Conservation (phyloP, 1,140 invertebrate genomes). For the Eurosta solidaginis region DNA sequence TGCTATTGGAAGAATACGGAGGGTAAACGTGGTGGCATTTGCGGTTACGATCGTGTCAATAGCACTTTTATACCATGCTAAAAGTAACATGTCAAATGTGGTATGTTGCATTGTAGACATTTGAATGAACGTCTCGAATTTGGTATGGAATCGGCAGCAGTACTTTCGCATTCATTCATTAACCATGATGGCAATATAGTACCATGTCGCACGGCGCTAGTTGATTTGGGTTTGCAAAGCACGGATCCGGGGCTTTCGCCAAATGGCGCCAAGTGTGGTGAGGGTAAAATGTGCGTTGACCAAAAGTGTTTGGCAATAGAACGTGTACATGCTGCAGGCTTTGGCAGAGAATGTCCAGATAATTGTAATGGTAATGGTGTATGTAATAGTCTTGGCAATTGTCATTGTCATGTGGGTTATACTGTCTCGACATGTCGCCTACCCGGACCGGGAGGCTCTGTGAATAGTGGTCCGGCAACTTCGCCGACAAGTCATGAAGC, state of each 20-base stretch:
- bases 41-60: slow-evolving; percentile 83
- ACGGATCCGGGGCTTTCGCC: slow-evolving; percentile 93
- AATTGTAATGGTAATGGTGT: slow-evolving; percentile 88
- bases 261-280: slow-evolving; percentile 92
- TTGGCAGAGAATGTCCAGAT: slow-evolving; percentile 69
- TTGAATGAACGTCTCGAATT: slow-evolving; percentile 92
- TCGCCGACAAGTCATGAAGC: slow-evolving; percentile 79
- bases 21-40: slow-evolving; percentile 89
- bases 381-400: slow-evolving; percentile 90
- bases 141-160: slow-evolving; percentile 91
- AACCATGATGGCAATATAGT: slow-evolving; percentile 75
- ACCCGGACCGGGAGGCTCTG: slow-evolving; percentile 87
- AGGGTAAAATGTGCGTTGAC: slow-evolving; percentile 92
- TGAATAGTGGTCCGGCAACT: slow-evolving; percentile 89
- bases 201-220: slow-evolving; percentile 84
- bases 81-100: slow-evolving; percentile 80
- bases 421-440: slow-evolving; percentile 83
- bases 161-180: slow-evolving; percentile 80
- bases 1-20: slow-evolving; percentile 90
- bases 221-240: slow-evolving; percentile 89
- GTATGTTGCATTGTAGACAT: slow-evolving; percentile 92
- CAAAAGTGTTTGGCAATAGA: slow-evolving; percentile 83
- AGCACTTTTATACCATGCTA: slow-evolving; percentile 76
- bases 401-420: slow-evolving; percentile 92
- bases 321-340: slow-evolving; percentile 63